Evolutionary conservation across 2,888 invertebrate species (phyloP).

Genomic region (Drosophila barbarae): DNA sequence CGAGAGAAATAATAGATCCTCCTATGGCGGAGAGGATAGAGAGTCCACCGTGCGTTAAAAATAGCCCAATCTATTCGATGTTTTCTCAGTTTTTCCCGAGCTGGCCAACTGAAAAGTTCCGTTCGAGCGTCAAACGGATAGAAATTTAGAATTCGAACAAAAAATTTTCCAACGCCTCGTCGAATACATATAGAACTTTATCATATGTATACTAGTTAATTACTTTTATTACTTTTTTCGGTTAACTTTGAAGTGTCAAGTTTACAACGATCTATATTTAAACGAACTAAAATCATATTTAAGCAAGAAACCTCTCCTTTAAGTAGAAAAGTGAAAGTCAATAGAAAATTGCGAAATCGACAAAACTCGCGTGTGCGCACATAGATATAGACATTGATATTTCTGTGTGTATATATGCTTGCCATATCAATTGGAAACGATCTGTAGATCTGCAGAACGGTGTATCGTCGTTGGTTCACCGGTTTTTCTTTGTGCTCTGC

Average conservation of each 20-base stretch:
- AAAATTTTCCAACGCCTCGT: conserved; percentile 39
- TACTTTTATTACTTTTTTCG: conserved; percentile 30
- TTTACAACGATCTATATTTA: not conserved
- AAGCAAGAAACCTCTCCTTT: conserved; percentile 2
- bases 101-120: conserved; percentile 75
- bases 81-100: conserved; percentile 78
- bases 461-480: conserved; percentile 11
- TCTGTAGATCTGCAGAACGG: conserved; percentile 33
- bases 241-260: conserved; percentile 7
- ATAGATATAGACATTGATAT: conserved; percentile 29
- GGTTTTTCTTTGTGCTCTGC: conserved; percentile 52
- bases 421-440: conserved; percentile 25
- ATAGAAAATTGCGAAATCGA: conserved; percentile 69
- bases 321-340: conserved; percentile 56
- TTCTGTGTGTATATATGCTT: conserved; percentile 13
- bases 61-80: conserved; percentile 64
- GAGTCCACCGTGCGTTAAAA: conserved; percentile 67
- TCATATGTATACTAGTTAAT: conserved; percentile 50
- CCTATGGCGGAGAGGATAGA: not conserved
- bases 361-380: conserved; percentile 49
- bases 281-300: not conserved
- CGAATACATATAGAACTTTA: conserved; percentile 36
- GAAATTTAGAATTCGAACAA: conserved; percentile 19
- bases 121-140: conserved; percentile 47
- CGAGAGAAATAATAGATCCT: conserved; percentile 6